Evolutionary conservation across 2,113 vertebrate species (phyloP).

Genomic region (Oxygymnocypris stewartii): DNA sequence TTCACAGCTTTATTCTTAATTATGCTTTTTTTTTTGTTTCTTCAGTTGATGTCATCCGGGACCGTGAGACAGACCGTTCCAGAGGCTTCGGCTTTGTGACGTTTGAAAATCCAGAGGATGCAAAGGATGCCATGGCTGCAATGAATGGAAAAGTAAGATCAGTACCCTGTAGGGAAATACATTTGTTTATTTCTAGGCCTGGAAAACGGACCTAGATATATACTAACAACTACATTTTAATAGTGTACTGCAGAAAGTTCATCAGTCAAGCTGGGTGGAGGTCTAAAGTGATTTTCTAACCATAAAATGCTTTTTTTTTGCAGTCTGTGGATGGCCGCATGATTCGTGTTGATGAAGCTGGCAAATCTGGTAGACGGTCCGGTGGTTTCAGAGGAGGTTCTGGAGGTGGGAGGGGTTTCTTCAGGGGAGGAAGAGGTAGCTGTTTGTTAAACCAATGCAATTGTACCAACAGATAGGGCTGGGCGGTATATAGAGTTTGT

Average conservation of each 20-base stretch:
- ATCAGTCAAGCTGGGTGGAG: background rate
- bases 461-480: background rate
- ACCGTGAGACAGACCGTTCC: slow-evolving; percentile 85
- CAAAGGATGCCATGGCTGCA: slow-evolving; percentile 87
- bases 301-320: background rate
- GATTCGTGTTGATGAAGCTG: slow-evolving; percentile 88
- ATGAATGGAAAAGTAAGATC: slow-evolving; percentile 88
- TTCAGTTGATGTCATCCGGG: slow-evolving; percentile 87
- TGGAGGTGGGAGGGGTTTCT: slow-evolving; percentile 76
- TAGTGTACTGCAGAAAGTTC: background rate
- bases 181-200: too few species aligned
- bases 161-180: background rate
- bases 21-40: background rate
- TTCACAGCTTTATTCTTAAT: background rate
- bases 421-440: slow-evolving; percentile 80
- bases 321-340: slow-evolving; percentile 86
- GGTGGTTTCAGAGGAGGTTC: slow-evolving; percentile 83
- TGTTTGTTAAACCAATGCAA: slow-evolving; percentile 65
- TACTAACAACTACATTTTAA: too few species aligned
- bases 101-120: slow-evolving; percentile 88
- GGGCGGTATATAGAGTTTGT: too few species aligned
- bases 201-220: too few species aligned
- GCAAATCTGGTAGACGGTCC: slow-evolving; percentile 80
- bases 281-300: background rate
- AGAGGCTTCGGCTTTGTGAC: slow-evolving; percentile 91